These are phyloP conservation scores for Pseudomyrmex pallidus DNA, from an alignment of 1,140 invertebrate species.

Conservation along the genomic window DNA sequence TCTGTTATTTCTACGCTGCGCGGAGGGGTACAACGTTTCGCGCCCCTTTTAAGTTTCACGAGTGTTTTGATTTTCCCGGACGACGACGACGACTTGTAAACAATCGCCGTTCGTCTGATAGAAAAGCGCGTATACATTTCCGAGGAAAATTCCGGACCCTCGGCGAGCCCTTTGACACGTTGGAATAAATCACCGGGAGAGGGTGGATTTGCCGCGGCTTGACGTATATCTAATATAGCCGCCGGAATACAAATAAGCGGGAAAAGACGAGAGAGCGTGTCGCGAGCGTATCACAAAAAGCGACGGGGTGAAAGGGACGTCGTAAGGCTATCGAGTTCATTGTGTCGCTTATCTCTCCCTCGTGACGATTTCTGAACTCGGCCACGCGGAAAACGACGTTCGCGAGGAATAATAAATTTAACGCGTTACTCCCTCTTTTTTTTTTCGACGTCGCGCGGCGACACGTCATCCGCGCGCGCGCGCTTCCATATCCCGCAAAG, in stretches of 20 bases:
- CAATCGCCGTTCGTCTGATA: constrained; percentile 22
- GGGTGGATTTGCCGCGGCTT: constrained; percentile 34
- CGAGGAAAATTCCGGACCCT: neutral
- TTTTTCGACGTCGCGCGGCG: neutral
- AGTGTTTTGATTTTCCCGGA: neutral
- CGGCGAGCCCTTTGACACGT: constrained; percentile 24
- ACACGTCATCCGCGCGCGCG: neutral
- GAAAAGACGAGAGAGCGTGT: neutral
- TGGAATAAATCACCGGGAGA: constrained; percentile 39
- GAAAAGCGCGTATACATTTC: neutral
- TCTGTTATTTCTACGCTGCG: neutral
- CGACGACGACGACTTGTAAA: neutral
- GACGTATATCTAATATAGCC: constrained; percentile 48
- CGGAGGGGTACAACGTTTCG: neutral
- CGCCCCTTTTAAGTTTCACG: neutral
- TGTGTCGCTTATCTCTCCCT: constrained; percentile 26
- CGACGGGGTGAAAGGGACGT: neutral
- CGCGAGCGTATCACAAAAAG: neutral
- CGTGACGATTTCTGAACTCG: constrained; percentile 35
- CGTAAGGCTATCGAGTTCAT: constrained; percentile 45
- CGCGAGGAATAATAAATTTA: constrained; percentile 40
- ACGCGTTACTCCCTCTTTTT: neutral
- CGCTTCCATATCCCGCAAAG: constrained; percentile 18
- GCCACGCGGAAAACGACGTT: constrained; percentile 25
- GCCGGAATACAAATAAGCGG: constrained; percentile 50